Evolutionary conservation across 1,140 invertebrate species (phyloP).

Genomic region (Trichomalopsis sarcophagae): DNA sequence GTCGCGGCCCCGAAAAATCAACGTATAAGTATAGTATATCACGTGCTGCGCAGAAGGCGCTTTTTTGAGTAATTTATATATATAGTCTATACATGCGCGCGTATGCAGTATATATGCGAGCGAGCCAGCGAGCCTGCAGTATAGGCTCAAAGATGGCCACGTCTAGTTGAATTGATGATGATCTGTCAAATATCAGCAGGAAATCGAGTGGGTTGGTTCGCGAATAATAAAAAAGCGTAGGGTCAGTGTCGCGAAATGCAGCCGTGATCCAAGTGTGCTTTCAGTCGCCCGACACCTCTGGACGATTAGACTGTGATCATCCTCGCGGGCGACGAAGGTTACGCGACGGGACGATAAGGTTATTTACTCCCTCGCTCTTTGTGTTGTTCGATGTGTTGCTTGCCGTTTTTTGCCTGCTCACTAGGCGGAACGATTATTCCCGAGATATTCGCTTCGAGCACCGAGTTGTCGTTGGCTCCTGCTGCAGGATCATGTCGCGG

Average conservation of each 20-base stretch:
- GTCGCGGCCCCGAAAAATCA: not conserved
- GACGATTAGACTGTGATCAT: not conserved
- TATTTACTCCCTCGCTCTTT: constrained; percentile 26
- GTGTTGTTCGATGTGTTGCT: not conserved
- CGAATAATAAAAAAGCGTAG: constrained; percentile 11
- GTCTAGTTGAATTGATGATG: constrained; percentile 44
- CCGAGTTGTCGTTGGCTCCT: not conserved
- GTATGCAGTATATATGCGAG: too few relatives aligned
- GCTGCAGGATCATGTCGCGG: constrained; percentile 62
- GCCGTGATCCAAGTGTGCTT: not conserved
- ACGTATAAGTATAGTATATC: not conserved
- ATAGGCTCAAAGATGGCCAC: constrained; percentile 47
- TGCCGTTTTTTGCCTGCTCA: not conserved
- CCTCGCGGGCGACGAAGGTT: not conserved
- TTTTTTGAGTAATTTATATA: not conserved
- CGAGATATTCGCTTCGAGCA: not conserved
- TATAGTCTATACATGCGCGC: not conserved
- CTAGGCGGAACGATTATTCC: not conserved
- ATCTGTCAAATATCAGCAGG: constrained; percentile 48
- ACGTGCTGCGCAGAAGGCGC: constrained; percentile 32
- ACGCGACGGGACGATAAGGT: constrained; percentile 39
- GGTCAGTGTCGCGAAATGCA: not conserved
- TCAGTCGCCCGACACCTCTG: not conserved
- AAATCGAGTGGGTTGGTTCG: not conserved
- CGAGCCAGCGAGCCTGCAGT: not conserved